Conservation (phyloP, 1,140 invertebrate species). For the Plectrocnemia conspersa region DNA sequence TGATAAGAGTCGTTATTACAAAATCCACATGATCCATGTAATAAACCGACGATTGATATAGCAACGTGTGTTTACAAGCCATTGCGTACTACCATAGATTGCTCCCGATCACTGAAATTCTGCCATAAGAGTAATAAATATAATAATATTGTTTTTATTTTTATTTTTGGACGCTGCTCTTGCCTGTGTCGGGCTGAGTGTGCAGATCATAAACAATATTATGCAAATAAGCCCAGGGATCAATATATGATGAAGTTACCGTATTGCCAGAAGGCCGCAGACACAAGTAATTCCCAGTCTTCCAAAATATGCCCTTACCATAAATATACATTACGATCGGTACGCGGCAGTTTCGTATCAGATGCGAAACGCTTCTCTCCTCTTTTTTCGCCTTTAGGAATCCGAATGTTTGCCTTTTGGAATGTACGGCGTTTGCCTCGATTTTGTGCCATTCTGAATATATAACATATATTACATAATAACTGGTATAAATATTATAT, state of each 20-base stretch:
- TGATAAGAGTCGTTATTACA: no score
- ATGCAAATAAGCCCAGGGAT: slow-evolving; percentile 26
- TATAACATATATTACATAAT: no score
- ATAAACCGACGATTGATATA: background rate
- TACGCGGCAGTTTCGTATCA: background rate
- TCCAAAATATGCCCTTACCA: background rate
- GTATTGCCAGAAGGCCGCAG: background rate
- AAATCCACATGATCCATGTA: background rate
- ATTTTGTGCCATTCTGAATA: no score
- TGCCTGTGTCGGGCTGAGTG: background rate
- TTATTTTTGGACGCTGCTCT: background rate
- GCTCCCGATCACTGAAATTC: background rate
- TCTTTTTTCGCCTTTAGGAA: no score
- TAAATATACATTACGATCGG: slow-evolving; percentile 11
- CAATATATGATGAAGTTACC: slow-evolving; percentile 14
- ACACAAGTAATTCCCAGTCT: background rate
- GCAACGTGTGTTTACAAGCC: background rate
- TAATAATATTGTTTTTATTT: slow-evolving; percentile 3
- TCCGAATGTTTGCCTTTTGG: no score
- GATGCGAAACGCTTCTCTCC: no score
- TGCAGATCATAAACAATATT: slow-evolving; percentile 24
- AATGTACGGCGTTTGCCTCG: no score
- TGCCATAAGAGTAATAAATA: background rate
- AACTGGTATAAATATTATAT: no score
- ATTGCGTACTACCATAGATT: background rate